Conservation (phyloP, 2,113 vertebrate species). For the Pseudonaja textilis region DNA sequence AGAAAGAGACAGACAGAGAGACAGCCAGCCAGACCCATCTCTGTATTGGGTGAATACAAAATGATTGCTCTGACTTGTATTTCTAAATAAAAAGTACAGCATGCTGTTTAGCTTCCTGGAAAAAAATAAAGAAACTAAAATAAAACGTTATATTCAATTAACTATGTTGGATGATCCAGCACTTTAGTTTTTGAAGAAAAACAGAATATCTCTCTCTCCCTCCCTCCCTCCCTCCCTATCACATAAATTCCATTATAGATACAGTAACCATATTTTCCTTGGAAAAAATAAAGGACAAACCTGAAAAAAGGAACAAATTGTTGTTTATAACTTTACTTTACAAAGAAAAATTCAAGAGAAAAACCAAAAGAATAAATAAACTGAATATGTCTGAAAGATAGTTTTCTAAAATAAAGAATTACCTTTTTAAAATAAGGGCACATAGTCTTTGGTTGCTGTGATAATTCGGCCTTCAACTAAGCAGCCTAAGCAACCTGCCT, state of each 20-base stretch:
- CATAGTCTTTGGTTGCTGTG: slow-evolving; percentile 32
- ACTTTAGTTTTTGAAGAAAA: background rate
- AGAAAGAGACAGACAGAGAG: background rate
- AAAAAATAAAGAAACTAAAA: background rate
- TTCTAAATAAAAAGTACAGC: background rate
- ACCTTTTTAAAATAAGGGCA: background rate
- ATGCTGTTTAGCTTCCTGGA: background rate
- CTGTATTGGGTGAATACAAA: background rate
- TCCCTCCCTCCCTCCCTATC: too few relatives aligned
- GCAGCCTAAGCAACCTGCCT: background rate
- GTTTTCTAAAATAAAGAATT: background rate
- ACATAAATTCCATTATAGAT: background rate
- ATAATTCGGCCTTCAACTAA: background rate
- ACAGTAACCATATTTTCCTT: background rate
- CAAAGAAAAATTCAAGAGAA: background rate
- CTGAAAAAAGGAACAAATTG: background rate
- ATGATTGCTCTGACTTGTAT: background rate
- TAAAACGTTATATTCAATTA: background rate
- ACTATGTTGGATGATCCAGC: background rate
- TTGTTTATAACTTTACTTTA: background rate
- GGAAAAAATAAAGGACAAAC: background rate
- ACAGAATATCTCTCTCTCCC: background rate
- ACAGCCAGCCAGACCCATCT: background rate
- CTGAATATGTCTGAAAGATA: background rate
- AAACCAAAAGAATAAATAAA: background rate